Evolutionary conservation across 1,140 invertebrate genomes (phyloP).

Genomic region (Cataglyphis hispanica): DNA sequence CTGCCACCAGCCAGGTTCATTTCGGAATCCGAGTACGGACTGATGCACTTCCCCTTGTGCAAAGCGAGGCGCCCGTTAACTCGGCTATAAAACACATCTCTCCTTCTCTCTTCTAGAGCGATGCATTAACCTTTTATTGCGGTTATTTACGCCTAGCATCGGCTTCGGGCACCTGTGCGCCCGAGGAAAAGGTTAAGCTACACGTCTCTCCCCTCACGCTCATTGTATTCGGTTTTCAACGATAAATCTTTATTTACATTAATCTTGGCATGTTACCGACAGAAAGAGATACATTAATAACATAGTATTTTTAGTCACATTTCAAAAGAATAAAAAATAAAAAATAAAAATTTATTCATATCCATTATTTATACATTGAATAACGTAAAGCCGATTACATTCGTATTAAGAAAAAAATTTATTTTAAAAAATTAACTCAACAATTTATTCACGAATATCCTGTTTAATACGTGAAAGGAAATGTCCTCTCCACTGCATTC

Average conservation of each 20-base stretch:
- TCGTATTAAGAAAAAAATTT: not conserved
- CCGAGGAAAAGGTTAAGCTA: constrained; percentile 24
- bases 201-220: not conserved
- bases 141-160: constrained; percentile 48
- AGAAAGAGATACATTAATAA: not conserved
- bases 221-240: constrained; percentile 30
- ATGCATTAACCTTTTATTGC: constrained; percentile 62
- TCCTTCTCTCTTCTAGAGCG: not conserved
- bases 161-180: constrained; percentile 18
- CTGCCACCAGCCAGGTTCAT: constrained; percentile 22
- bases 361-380: not conserved
- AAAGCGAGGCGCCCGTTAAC: constrained; percentile 43
- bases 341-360: not conserved
- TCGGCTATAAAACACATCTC: constrained; percentile 44
- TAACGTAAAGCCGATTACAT: not conserved
- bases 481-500: not conserved
- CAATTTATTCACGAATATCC: not conserved
- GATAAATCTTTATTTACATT: constrained; percentile 31
- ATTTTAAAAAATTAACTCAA: not conserved
- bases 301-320: too few species aligned
- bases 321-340: not conserved
- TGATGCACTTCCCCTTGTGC: constrained; percentile 24
- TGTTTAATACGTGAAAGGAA: not conserved
- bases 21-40: constrained; percentile 10
- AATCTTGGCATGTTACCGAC: not conserved